Base-by-base conservation (phyloP, 1,140 invertebrate genomes). In the Sminthurinus signatus region DNA sequence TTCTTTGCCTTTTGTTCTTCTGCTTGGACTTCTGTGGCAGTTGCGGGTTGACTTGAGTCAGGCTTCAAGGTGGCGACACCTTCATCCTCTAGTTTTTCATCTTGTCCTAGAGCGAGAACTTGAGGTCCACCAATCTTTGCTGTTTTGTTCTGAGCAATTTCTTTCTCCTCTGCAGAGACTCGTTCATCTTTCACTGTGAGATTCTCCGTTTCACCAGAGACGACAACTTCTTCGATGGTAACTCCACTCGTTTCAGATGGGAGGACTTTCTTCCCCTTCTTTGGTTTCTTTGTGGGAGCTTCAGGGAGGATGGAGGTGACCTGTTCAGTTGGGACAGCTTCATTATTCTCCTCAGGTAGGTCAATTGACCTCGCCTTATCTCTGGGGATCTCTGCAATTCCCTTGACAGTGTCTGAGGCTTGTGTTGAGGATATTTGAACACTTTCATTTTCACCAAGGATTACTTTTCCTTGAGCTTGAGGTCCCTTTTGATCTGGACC, bases 401-500 rank as follows among this genome's bases (percentile, higher is more conserved):
- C 36, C 19, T 10, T 28, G 8, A 56, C 32, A 19, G 3, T 36
- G 12, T 15, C 54, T 4, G 54, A 32, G 2, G 39, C 54, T 3
- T 19, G 12, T 21, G 54, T 10, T 12, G 54, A 19, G 36, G 36
- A 2, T 4, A 56, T 21, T 4, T 36, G 5, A 8, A 56, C 4
- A 19, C 54, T 25, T 39, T 56, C 54, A 2, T 10, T 42, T 42
- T 36, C 12, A n/a, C 8, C 32, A 3, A 39, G 4, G n/a, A 25
- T 28, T 10, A 56, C n/a, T 42, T 56, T 56, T 36, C 54, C 54
- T 56, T 32, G 19, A 8, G 51, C 51, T 19, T 52, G 5, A 5
- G 10, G 21, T 15, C 8, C 14, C 17, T 32, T 5, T 3, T 48
- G 5, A 8, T 48, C 4, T 19, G 8, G 8, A 10, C 2, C n/a